These are phyloP conservation scores for Odontomyia ornata DNA, from an alignment of 2,888 invertebrate genomes.

Conservation along the genomic window DNA sequence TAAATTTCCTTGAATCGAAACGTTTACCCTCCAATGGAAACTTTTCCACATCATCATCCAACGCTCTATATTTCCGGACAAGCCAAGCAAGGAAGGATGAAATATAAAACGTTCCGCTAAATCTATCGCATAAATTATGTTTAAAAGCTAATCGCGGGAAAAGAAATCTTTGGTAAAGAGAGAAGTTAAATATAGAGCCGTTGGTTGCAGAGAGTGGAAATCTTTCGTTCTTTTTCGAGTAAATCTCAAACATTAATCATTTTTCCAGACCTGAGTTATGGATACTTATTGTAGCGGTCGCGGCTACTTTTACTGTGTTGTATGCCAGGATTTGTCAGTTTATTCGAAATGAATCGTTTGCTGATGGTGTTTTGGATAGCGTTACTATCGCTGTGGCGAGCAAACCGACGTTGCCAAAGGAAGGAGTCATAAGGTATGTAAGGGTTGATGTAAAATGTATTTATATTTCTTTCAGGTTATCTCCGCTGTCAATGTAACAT, in stretches of 20 bases:
- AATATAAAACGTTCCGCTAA: too few species aligned
- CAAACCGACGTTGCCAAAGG: slow-evolving; percentile 14
- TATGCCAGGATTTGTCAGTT: slow-evolving; percentile 34
- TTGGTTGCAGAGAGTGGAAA: too few species aligned
- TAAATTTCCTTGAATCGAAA: too few species aligned
- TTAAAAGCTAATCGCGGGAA: background rate
- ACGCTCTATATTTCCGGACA: too few species aligned
- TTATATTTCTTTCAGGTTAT: too few species aligned
- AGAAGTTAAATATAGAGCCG: too few species aligned
- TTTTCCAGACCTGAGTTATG: slow-evolving; percentile 32
- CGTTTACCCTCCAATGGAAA: too few species aligned
- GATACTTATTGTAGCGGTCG: slow-evolving; percentile 30
- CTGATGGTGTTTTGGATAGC: slow-evolving; percentile 31
- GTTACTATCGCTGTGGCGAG: slow-evolving; percentile 19
- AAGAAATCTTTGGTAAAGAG: too few species aligned
- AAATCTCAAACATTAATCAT: background rate
- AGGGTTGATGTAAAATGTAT: too few species aligned
- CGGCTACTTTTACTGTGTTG: slow-evolving; percentile 12
- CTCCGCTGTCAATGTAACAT: too few species aligned
- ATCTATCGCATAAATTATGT: background rate
- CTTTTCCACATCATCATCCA: too few species aligned
- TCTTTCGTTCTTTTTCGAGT: background rate
- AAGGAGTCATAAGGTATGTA: slow-evolving; percentile 27
- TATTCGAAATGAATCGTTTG: slow-evolving; percentile 11
- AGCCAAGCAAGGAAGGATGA: too few species aligned